Conservation (phyloP, 35 echinoderm and acorn worm genomes). For the Stichopus chloronotus region DNA sequence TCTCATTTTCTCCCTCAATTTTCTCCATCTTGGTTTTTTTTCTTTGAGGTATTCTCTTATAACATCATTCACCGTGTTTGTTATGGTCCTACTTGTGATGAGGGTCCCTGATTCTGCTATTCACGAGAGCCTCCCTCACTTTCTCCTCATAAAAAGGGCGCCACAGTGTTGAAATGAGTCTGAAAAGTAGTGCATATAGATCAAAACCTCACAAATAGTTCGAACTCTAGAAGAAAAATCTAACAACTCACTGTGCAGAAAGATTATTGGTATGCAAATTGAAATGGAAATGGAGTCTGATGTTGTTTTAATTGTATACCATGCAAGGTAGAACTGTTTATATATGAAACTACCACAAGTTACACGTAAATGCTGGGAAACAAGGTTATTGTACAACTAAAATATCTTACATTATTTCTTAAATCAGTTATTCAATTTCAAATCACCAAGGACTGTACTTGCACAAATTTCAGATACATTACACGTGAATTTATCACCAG, state of each 20-base stretch:
- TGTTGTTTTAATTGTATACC: neutral
- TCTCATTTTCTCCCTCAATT: too few species aligned
- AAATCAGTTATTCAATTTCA: too few species aligned
- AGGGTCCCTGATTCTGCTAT: neutral
- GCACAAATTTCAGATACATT: neutral
- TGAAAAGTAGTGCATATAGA: neutral
- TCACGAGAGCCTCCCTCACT: neutral
- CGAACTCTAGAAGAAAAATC: neutral
- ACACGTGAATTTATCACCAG: neutral
- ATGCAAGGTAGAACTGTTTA: neutral
- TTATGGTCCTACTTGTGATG: neutral
- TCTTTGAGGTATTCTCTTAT: neutral
- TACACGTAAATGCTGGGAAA: neutral
- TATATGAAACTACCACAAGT: neutral
- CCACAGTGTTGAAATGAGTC: neutral
- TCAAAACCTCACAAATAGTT: neutral
- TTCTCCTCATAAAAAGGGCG: neutral
- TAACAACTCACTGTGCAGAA: neutral
- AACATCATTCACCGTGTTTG: neutral
- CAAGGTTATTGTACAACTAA: neutral
- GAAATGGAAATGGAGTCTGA: neutral
- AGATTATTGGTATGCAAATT: neutral
- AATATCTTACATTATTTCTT: too few species aligned
- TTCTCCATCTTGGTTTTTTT: neutral
- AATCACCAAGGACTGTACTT: too few species aligned